Conservation (phyloP, 2,113 vertebrate genomes). For the Myocastor coypus region DNA sequence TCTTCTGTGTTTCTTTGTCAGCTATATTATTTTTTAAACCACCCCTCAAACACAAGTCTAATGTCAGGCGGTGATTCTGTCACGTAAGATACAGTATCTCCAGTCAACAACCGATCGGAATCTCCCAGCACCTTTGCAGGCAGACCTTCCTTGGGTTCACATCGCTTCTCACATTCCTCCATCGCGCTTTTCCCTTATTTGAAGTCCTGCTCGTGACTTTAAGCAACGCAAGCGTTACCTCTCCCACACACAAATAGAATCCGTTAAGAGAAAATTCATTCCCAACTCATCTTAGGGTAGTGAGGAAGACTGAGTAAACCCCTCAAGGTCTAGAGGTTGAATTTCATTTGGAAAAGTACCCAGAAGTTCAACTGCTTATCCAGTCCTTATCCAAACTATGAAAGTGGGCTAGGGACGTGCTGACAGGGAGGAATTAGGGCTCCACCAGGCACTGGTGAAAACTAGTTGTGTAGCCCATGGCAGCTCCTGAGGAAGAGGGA, state of each 20-base stretch:
- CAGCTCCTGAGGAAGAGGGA: slow-evolving; percentile 36
- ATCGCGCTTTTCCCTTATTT: slow-evolving; percentile 71
- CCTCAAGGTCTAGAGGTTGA: slow-evolving; percentile 80
- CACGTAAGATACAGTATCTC: slow-evolving; percentile 47
- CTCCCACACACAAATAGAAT: slow-evolving; percentile 81
- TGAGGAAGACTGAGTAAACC: slow-evolving; percentile 71
- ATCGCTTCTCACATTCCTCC: slow-evolving; percentile 67
- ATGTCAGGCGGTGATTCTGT: slow-evolving; percentile 65
- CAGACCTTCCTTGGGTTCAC: slow-evolving; percentile 21
- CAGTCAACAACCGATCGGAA: slow-evolving; percentile 64
- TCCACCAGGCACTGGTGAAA: slow-evolving; percentile 65
- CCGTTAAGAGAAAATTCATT: slow-evolving; percentile 77
- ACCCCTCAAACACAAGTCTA: slow-evolving; percentile 4
- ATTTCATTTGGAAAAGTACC: slow-evolving; percentile 76
- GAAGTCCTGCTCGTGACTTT: slow-evolving; percentile 59
- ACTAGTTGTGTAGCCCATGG: not conserved
- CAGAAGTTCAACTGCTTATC: slow-evolving; percentile 78
- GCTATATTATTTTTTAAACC: slow-evolving; percentile 53
- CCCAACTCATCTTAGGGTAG: slow-evolving; percentile 65
- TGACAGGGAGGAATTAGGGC: slow-evolving; percentile 82
- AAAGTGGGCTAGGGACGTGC: slow-evolving; percentile 74
- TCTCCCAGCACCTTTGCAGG: slow-evolving; percentile 66
- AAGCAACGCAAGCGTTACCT: slow-evolving; percentile 38
- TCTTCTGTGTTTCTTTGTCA: slow-evolving; percentile 50
- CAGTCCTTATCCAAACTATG: slow-evolving; percentile 75